A percentile compares a stretch with the other conserved stretches of the same genome.
Conservation (phyloP, 2,888 invertebrate species). For the Nycteola revayana region DNA sequence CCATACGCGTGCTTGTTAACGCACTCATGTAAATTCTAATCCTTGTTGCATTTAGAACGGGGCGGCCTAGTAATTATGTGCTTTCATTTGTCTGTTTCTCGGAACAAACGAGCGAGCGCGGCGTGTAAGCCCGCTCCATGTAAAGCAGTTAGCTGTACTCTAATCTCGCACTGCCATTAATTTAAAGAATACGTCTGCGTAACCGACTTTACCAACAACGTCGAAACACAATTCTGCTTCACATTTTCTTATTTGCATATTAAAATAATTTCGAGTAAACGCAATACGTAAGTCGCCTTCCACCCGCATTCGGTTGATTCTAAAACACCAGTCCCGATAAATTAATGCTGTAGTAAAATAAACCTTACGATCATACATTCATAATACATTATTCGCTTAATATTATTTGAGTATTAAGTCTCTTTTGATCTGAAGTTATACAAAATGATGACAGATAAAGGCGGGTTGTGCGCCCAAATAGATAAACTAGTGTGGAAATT, state of each 20-base stretch:
- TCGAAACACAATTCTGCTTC: slow-evolving; percentile 78
- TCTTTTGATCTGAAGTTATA: slow-evolving; percentile 51
- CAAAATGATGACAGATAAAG: slow-evolving; percentile 80
- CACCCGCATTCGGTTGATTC: slow-evolving; percentile 43
- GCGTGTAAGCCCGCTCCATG: slow-evolving; percentile 74
- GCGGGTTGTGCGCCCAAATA: slow-evolving; percentile 80
- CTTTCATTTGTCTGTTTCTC: slow-evolving; percentile 80
- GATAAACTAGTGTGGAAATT: slow-evolving; percentile 82
- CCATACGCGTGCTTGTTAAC: slow-evolving; percentile 77
- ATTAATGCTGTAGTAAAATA: slow-evolving; percentile 42
- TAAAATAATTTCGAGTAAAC: slow-evolving; percentile 81
- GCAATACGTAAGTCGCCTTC: slow-evolving; percentile 77
- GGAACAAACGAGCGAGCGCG: slow-evolving; percentile 72
- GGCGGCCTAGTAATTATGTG: slow-evolving; percentile 80
- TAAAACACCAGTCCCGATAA: slow-evolving; percentile 47
- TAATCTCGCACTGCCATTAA: slow-evolving; percentile 79
- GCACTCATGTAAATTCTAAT: slow-evolving; percentile 78
- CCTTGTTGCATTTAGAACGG: slow-evolving; percentile 79
- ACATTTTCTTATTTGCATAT: slow-evolving; percentile 82
- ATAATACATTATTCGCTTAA: slow-evolving; percentile 42
- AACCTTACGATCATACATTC: slow-evolving; percentile 45
- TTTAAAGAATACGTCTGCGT: slow-evolving; percentile 81
- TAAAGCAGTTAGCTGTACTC: slow-evolving; percentile 80
- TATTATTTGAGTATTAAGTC: slow-evolving; percentile 46
- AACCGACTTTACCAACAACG: slow-evolving; percentile 73